Evolutionary conservation across 2,797 vertebrate genomes (phyloP).

Genomic region (Alouatta caraya): DNA sequence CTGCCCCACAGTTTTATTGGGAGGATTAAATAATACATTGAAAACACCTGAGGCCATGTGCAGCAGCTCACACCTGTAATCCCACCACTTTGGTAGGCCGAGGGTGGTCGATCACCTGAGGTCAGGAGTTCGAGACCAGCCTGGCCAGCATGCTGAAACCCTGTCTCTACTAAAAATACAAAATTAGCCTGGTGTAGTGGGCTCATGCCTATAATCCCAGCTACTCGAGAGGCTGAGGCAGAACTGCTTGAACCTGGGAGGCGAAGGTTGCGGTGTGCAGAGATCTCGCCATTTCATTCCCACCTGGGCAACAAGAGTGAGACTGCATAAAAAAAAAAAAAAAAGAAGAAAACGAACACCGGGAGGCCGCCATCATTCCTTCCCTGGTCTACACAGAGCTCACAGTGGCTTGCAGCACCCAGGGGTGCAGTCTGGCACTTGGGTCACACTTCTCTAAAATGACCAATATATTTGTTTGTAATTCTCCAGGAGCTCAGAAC

Average conservation of each 20-base stretch:
- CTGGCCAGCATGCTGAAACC: neutral
- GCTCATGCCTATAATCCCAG: neutral
- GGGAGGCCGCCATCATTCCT: neutral
- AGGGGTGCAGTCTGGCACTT: neutral
- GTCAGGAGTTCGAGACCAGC: neutral
- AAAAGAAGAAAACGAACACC: neutral
- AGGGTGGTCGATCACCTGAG: neutral
- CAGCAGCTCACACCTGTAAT: neutral
- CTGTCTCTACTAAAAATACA: neutral
- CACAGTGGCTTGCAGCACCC: fast-evolving
- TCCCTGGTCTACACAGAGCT: neutral
- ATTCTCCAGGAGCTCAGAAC: neutral
- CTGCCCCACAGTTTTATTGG: neutral
- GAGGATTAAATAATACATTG: neutral
- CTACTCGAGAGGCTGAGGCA: neutral
- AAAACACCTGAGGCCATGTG: neutral
- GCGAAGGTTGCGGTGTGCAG: neutral
- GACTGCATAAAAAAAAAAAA: neutral
- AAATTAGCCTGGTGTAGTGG: neutral
- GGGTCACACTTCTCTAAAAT: neutral
- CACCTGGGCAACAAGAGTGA: neutral
- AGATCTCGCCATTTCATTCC: neutral
- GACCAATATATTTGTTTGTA: neutral
- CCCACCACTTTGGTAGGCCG: neutral
- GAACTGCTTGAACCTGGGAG: neutral